A percentile compares a stretch with the other conserved stretches of the same genome.
These are phyloP conservation scores for Anadara kagoshimensis DNA, from an alignment of 1,140 invertebrate species.

Conservation along the genomic window DNA sequence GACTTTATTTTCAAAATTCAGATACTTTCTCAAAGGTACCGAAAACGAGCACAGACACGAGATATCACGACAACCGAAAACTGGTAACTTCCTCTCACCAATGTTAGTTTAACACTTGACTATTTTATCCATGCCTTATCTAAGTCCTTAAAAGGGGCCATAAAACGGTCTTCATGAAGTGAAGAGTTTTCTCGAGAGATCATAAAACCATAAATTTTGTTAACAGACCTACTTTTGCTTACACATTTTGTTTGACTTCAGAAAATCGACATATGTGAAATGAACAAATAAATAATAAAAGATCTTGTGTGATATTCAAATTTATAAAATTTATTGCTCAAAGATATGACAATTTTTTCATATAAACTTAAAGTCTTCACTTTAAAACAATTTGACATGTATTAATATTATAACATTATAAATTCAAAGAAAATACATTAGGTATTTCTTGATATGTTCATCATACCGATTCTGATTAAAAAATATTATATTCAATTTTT, in stretches of 20 bases:
- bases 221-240: too few relatives aligned
- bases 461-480: too few relatives aligned
- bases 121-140: constrained; percentile 14
- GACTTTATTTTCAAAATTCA: constrained; percentile 3
- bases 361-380: neutral
- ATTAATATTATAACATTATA: too few relatives aligned
- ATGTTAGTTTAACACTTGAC: constrained; percentile 10
- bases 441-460: too few relatives aligned
- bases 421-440: too few relatives aligned
- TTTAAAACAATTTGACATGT: neutral
- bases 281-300: neutral
- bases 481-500: too few relatives aligned
- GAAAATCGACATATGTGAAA: too few relatives aligned
- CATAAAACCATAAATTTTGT: constrained; percentile 16
- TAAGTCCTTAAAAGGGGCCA: neutral
- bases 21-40: constrained; percentile 1
- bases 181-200: constrained; percentile 3
- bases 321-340: neutral
- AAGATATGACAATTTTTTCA: constrained; percentile 9
- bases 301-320: neutral
- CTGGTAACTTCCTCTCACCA: neutral
- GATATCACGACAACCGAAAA: neutral
- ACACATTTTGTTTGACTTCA: too few relatives aligned
- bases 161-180: constrained; percentile 12
- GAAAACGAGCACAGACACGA: neutral